Conservation (phyloP, 1,140 invertebrate species). For the Sipha flava region DNA sequence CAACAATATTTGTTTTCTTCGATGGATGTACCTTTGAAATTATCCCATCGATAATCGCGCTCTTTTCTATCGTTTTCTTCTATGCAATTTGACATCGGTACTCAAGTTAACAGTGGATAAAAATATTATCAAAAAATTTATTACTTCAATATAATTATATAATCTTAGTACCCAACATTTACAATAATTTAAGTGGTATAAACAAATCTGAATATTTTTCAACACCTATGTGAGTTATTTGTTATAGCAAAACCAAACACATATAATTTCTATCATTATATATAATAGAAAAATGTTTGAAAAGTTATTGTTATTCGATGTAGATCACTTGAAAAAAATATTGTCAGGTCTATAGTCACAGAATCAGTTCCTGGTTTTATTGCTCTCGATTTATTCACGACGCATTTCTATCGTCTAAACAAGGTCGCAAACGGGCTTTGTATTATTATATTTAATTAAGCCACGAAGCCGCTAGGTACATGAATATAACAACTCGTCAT, state of each 20-base stretch:
- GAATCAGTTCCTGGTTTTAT: neutral
- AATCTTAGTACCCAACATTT: neutral
- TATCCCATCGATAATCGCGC: neutral
- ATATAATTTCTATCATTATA: too few species aligned
- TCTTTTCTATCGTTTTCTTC: neutral
- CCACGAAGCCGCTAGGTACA: neutral
- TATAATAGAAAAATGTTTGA: too few species aligned
- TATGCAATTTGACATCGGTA: neutral
- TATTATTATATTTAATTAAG: conserved; percentile 24
- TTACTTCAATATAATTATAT: neutral
- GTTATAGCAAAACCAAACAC: too few species aligned
- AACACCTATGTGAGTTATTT: too few species aligned
- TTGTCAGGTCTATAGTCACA: neutral
- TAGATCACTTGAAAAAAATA: neutral
- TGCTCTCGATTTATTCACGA: neutral
- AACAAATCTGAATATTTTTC: too few species aligned
- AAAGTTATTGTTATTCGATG: too few species aligned
- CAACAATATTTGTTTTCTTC: neutral
- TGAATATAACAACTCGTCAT: neutral
- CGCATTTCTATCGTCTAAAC: neutral
- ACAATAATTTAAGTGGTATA: too few species aligned
- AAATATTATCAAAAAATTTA: too few species aligned
- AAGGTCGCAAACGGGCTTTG: neutral
- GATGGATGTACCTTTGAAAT: neutral
- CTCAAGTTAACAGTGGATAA: too few species aligned